Conservation (phyloP, 2,113 vertebrate species). For the Arenaria interpres region DNA sequence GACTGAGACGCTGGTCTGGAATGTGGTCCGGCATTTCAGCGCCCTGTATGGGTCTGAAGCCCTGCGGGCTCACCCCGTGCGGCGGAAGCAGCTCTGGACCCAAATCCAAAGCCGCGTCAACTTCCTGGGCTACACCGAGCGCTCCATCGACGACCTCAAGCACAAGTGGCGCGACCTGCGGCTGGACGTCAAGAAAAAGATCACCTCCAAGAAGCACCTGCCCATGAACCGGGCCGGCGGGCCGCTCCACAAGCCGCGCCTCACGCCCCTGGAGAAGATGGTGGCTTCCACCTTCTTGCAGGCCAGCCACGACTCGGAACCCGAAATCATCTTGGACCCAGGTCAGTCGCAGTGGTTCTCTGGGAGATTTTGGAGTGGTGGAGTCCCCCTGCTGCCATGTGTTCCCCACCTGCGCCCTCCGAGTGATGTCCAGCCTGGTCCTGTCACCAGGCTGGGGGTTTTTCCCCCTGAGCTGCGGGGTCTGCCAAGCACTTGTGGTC, state of each 20-base stretch:
- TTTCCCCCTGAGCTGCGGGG: too few species aligned
- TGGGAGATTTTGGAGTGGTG: neutral
- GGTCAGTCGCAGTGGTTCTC: neutral
- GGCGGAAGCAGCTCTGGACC: conserved; percentile 46
- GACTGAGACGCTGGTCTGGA: conserved; percentile 73
- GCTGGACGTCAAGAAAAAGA: conserved; percentile 68
- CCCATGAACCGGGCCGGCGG: conserved; percentile 39
- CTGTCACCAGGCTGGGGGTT: neutral
- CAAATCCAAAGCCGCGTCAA: conserved; percentile 72
- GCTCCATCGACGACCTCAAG: conserved; percentile 76
- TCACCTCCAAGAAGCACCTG: conserved; percentile 62
- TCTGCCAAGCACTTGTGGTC: rapidly evolving
- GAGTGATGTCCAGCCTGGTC: rapidly evolving
- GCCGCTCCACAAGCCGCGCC: conserved; percentile 33
- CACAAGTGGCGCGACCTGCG: conserved; percentile 76
- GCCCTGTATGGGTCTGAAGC: conserved; percentile 73
- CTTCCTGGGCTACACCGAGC: conserved; percentile 73
- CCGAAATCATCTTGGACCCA: conserved; percentile 70
- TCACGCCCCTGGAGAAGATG: conserved; percentile 72
- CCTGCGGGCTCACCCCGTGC: conserved; percentile 72
- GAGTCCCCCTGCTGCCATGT: rapidly evolving
- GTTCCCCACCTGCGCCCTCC: neutral
- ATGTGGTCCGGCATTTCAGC: conserved; percentile 74
- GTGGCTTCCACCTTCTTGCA: conserved; percentile 73
- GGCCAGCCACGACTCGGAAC: conserved; percentile 70